Conservation (phyloP, 1,140 invertebrate species). For the Lamellibrachia luymesi region DNA sequence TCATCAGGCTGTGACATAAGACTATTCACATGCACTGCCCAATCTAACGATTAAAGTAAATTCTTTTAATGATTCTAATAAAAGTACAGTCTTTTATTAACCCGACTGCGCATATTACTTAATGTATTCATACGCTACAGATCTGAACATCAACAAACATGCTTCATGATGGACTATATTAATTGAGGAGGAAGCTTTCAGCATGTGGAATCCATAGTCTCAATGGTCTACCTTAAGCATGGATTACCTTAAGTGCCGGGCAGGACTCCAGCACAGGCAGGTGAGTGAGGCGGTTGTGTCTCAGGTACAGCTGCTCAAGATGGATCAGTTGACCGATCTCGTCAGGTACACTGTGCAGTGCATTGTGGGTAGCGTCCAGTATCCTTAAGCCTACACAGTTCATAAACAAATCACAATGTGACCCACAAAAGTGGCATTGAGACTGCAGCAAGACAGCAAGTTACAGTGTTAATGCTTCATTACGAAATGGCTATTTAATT, state of each 20-base stretch:
- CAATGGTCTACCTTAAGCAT: background rate
- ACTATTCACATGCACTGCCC: too few relatives aligned
- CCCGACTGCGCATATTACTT: too few relatives aligned
- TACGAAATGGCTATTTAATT: background rate
- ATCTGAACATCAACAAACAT: too few relatives aligned
- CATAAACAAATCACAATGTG: slow-evolving; percentile 9
- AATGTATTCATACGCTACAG: too few relatives aligned
- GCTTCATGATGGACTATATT: too few relatives aligned
- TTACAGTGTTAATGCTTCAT: background rate
- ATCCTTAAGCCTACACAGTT: slow-evolving; percentile 63
- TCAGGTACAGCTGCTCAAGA: slow-evolving; percentile 75
- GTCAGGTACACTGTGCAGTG: slow-evolving; percentile 68
- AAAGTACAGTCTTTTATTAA: too few relatives aligned
- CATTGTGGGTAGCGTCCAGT: slow-evolving; percentile 77
- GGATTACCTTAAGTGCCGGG: slow-evolving; percentile 50
- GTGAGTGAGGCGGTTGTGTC: slow-evolving; percentile 69
- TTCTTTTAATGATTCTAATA: too few relatives aligned
- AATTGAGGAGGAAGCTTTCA: background rate
- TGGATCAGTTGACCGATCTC: slow-evolving; percentile 76
- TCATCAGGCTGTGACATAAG: too few relatives aligned
- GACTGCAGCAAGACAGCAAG: background rate
- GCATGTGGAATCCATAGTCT: background rate
- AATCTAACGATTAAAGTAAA: too few relatives aligned
- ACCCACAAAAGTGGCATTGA: background rate
- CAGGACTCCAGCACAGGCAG: slow-evolving; percentile 56